A percentile compares a stretch with the other conserved stretches of the same genome.
phyloP scores from a whole-genome alignment of 2,113 vertebrate species.

The Redunca redunca region DNA sequence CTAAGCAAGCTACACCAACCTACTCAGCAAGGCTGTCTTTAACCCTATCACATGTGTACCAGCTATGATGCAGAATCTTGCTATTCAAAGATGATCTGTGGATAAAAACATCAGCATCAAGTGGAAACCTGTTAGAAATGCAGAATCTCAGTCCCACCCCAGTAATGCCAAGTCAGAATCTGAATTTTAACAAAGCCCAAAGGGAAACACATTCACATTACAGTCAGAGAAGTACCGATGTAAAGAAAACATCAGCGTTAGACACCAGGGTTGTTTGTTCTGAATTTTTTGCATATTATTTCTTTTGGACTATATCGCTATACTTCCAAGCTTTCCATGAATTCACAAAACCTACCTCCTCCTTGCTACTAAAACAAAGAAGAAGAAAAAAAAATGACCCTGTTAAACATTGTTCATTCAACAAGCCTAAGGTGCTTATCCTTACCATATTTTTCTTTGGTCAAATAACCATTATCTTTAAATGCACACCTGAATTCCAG shows the following conservation, averaged over 20 bases:
- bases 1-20: neutral
- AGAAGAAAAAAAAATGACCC: neutral
- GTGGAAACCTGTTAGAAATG: neutral
- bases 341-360: neutral
- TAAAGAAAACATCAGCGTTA: neutral
- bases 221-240: neutral
- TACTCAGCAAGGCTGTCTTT: neutral
- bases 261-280: neutral
- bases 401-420: neutral
- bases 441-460: neutral
- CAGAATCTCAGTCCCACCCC: neutral
- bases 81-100: neutral
- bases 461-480: neutral
- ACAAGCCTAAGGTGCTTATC: neutral
- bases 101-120: neutral
- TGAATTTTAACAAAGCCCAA: neutral
- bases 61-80: neutral
- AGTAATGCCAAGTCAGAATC: neutral
- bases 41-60: neutral
- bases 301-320: neutral
- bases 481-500: constrained; percentile 20
- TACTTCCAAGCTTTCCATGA: neutral
- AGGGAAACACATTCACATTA: neutral
- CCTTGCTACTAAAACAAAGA: neutral
- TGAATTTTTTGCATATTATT: neutral